These are phyloP conservation scores for Pica pica DNA, from an alignment of 2,113 vertebrate species.

Conservation along the genomic window DNA sequence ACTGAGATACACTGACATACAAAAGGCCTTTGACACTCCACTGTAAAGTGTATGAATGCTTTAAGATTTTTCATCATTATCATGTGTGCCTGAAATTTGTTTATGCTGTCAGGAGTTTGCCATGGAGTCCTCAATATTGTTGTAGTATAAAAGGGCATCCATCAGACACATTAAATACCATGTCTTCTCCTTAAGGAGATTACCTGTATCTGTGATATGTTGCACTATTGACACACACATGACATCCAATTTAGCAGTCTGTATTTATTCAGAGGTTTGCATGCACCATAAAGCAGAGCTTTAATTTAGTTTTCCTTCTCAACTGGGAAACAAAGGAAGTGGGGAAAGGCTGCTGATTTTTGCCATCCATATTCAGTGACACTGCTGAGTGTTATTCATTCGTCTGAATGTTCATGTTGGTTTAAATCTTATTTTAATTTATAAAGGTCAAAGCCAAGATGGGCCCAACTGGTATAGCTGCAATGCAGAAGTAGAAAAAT, in stretches of 20 bases:
- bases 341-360: not conserved
- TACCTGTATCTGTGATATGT: not conserved
- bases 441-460: not conserved
- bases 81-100: not conserved
- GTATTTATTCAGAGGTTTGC: conserved; percentile 13
- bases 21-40: conserved; percentile 7
- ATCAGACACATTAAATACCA: not conserved
- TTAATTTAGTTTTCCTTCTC: conserved; percentile 34
- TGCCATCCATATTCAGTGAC: conserved; percentile 2
- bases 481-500: not conserved
- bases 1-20: not conserved
- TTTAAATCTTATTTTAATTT: not conserved
- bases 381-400: not conserved
- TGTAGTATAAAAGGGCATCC: not conserved
- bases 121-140: not conserved
- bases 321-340: not conserved
- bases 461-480: not conserved
- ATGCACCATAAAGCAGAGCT: conserved; percentile 38
- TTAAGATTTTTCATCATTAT: conserved; percentile 18
- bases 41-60: not conserved
- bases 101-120: not conserved
- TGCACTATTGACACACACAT: not conserved
- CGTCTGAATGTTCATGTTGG: not conserved
- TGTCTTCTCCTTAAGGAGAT: conserved; percentile 19
- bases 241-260: not conserved